phyloP scores from a whole-genome alignment of 2,113 vertebrate genomes.

The Microtus montanus region DNA sequence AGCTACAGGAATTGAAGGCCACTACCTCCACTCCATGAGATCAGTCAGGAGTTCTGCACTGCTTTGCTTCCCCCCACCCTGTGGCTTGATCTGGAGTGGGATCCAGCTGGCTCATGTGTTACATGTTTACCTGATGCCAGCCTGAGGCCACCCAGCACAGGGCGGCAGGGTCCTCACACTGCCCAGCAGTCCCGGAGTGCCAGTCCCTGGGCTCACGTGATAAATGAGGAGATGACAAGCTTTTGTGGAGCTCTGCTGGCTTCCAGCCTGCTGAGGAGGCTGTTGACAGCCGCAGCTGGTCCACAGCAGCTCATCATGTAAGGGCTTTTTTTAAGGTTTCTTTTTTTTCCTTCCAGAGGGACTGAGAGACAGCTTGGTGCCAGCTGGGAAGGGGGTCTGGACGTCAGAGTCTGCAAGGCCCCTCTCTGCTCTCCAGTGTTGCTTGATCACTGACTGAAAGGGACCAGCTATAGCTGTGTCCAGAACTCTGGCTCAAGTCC shows the following conservation, averaged over 20 bases:
- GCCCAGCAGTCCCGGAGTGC: background rate
- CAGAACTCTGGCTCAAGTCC: background rate
- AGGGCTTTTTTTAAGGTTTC: background rate
- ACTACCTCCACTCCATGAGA: background rate
- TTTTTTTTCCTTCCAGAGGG: background rate
- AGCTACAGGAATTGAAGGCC: background rate
- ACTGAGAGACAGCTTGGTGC: background rate
- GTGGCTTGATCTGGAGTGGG: background rate
- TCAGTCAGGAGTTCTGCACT: fast-evolving
- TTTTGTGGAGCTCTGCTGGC: background rate
- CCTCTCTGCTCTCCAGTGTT: slow-evolving; percentile 17
- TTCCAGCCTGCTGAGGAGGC: background rate
- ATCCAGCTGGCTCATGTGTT: fast-evolving
- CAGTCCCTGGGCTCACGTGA: background rate
- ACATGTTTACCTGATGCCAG: too few species aligned
- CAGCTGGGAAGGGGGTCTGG: background rate
- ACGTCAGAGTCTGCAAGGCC: background rate
- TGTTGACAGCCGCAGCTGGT: background rate
- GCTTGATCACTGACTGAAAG: background rate
- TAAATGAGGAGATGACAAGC: background rate
- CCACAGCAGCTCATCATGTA: background rate
- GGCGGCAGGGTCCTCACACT: too few species aligned
- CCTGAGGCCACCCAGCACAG: background rate
- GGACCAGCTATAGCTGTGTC: slow-evolving; percentile 17
- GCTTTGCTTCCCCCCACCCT: background rate